A percentile compares a stretch with the other conserved stretches of the same genome.
Evolutionary conservation across 1,140 invertebrate species (phyloP).

Genomic region (Drosophila bocki): DNA sequence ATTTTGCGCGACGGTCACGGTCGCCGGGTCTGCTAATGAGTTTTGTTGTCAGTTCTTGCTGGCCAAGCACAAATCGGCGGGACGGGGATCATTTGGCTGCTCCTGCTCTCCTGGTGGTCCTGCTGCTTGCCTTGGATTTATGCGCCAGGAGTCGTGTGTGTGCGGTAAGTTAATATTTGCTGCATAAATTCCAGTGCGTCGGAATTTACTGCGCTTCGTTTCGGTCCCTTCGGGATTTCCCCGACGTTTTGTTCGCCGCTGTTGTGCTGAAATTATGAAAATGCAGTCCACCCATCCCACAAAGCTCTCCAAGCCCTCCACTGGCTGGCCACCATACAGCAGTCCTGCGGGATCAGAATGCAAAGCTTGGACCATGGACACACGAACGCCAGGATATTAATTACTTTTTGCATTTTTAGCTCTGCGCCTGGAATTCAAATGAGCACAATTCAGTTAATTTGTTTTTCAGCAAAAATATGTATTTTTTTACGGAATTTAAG

Average conservation of each 20-base stretch:
- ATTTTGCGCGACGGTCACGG: slow-evolving; percentile 73
- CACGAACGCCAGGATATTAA: slow-evolving; percentile 66
- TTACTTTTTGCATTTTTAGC: slow-evolving; percentile 71
- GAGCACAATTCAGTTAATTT: slow-evolving; percentile 75
- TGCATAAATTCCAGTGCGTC: slow-evolving; percentile 80
- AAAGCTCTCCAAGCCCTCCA: slow-evolving; percentile 5
- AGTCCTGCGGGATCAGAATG: slow-evolving; percentile 26
- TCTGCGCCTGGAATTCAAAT: slow-evolving; percentile 59
- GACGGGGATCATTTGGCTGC: slow-evolving; percentile 40
- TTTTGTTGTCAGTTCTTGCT: slow-evolving; percentile 81
- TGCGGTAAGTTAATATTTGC: slow-evolving; percentile 82
- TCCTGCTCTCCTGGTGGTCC: slow-evolving; percentile 3
- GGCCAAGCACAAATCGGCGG: slow-evolving; percentile 71
- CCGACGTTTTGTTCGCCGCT: slow-evolving; percentile 59
- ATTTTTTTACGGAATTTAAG: slow-evolving; percentile 18
- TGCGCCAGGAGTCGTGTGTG: slow-evolving; percentile 43
- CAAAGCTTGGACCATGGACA: slow-evolving; percentile 7
- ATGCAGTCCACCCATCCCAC: slow-evolving; percentile 40
- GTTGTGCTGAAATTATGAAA: slow-evolving; percentile 78
- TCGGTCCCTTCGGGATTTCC: slow-evolving; percentile 20
- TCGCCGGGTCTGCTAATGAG: slow-evolving; percentile 80
- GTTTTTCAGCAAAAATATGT: slow-evolving; percentile 52
- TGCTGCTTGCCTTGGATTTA: slow-evolving; percentile 47
- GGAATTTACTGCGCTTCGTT: slow-evolving; percentile 75
- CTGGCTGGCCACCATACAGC: slow-evolving; percentile 7